Percentiles rank a stretch among this genome's conserved stretches.
Evolutionary conservation across 1,140 invertebrate genomes (phyloP).

Genomic region (Drosophila subpulchrella): DNA sequence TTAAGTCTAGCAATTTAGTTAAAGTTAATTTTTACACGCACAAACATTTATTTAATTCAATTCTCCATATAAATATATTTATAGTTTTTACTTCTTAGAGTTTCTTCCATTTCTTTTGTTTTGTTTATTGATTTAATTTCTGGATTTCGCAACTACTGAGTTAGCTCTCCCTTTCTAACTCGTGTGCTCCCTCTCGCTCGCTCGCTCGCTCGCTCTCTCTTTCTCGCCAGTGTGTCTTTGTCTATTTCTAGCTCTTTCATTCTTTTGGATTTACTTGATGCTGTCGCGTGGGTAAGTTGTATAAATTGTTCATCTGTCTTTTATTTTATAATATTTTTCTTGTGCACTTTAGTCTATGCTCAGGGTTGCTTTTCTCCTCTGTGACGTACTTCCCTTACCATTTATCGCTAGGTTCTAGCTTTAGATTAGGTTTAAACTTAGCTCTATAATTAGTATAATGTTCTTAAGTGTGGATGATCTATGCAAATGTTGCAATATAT

Average conservation of each 20-base stretch:
- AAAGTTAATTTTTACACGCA: slow-evolving; percentile 82
- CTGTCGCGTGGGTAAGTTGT: slow-evolving; percentile 76
- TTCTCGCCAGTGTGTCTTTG: slow-evolving; percentile 11
- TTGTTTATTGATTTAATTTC: slow-evolving; percentile 46
- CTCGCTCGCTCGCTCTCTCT: slow-evolving; percentile 26
- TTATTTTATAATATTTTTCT: slow-evolving; percentile 9
- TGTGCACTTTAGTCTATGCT: slow-evolving; percentile 79
- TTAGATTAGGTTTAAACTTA: slow-evolving; percentile 59
- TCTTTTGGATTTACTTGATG: slow-evolving; percentile 46
- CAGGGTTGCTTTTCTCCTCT: slow-evolving; percentile 67
- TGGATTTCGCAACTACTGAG: slow-evolving; percentile 48
- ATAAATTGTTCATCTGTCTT: slow-evolving; percentile 48
- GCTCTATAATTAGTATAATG: slow-evolving; percentile 34
- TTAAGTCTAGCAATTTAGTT: slow-evolving; percentile 79
- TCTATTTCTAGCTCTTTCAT: slow-evolving; percentile 30
- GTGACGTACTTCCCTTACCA: not conserved
- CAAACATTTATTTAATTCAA: slow-evolving; percentile 81
- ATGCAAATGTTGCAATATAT: slow-evolving; percentile 61
- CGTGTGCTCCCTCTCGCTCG: slow-evolving; percentile 25
- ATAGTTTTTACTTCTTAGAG: slow-evolving; percentile 29
- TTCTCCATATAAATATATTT: slow-evolving; percentile 73
- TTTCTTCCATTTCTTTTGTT: slow-evolving; percentile 20
- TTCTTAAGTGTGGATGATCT: slow-evolving; percentile 43
- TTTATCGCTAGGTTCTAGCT: slow-evolving; percentile 46
- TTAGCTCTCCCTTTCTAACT: slow-evolving; percentile 51